Evolutionary conservation across 2,113 vertebrate genomes (phyloP), one percentile per base, ranked within the genome.

Genomic region (Ictalurus furcatus): DNA sequence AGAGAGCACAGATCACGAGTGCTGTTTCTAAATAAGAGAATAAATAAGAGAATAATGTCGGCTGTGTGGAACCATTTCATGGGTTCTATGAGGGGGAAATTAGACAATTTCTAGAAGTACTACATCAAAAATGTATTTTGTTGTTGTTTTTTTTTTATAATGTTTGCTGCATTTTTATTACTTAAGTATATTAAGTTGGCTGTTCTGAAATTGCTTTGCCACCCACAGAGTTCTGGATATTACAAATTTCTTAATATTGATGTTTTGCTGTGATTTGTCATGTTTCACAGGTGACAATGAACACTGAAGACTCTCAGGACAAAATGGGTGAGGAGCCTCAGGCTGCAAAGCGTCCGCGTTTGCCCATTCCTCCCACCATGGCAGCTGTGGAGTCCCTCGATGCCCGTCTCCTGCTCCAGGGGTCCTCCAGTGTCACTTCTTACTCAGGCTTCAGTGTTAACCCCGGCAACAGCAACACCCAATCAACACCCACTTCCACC

Each of bases 331-430:
- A 98, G 1, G 97, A 96, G 87, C 96, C 89, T 21, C 95, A 96
- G 92, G 95, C 97, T 1, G 97, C 97, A 84, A 99, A 99, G 85
- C 97, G 98, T 7, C 97, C 96, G 0, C 93, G 97, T 48, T 94
- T 98, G 90, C 95, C 97, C 3, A 61, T 90, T 2, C 69, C 74
- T 56, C 69, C 83, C 56, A 0, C 92, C 89, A 0, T 88, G 0
- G 61, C 83, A 63, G 48, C 67, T 56, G 85, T 21, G 1, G 71
- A 54, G 44, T 69, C 21, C 14, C 78, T 69, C 28, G 54, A 28
- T 73, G 65, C 78, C 61, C 56, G 0, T 91, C 93, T 34, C 69
- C 93, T 95, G 3, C 92, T 92, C 94, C 52, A 44, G 93, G 95
- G 1, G 92, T 34, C 37, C 16, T 65, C 63, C 48, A 48, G 6